Base-by-base conservation (phyloP, 2,797 vertebrate genomes). In the Eulemur coronatus region DNA sequence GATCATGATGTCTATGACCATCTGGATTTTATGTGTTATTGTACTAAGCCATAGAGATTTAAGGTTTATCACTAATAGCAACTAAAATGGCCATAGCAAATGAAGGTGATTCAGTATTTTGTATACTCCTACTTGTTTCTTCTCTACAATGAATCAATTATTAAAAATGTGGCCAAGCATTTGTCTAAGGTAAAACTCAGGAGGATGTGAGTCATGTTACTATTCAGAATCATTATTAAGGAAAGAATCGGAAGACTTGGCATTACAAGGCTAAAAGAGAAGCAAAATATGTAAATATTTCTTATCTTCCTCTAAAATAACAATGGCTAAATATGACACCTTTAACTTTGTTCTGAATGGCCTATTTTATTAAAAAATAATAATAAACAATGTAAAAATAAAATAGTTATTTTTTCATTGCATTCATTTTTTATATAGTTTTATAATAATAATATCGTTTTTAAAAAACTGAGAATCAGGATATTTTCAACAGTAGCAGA, bases 231-330 rank as follows among this genome's bases (percentile, higher is more conserved):
- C 30, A 75, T 35, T 88, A n/a, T 48, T 63, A 76, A 52, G 10
- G 24, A 41, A 80, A 59, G 4, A 57, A 5, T 80, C 43, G 75
- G 41, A 41, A 76, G 22, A 78, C 20, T 7, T 87, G 35, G 28
- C 18, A 55, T 82, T 89, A 59, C 1, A 52, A 48, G 2, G 24
- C 20, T 72, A 79, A 84, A 55, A 70, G n/a, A 61, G n/a, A 90
- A 96, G 59, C 4, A 70, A 78, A 92, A 75, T 84, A 38, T 9
- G 12, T 41, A 41, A 76, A 72, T 65, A 65, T 33, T 52, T 15
- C 35, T 50, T 93, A 12, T 61, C 59, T 52, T 93, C 7, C 17
- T 33, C 9, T 91, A 89, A 94, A 95, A 61, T 65, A 43, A 67
- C 50, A 61, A 72, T 46, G 7, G 50, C 13, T 82, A 48, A 41